Evolutionary conservation across 2,888 invertebrate species (phyloP).

Genomic region (Chironomus riparius): DNA sequence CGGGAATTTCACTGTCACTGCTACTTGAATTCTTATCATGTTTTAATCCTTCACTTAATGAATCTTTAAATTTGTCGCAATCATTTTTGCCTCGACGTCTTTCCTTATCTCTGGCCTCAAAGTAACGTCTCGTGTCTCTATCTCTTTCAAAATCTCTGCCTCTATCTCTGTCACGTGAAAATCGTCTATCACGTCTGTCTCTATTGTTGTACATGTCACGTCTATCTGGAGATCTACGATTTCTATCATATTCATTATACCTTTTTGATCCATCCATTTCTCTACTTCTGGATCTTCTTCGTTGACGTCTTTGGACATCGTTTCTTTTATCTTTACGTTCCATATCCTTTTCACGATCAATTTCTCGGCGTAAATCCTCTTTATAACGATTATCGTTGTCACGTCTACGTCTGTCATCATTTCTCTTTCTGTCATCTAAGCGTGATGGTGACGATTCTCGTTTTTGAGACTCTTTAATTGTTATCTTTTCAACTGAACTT

Average conservation of each 20-base stretch:
- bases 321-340: conserved; percentile 44
- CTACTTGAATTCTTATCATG: conserved; percentile 57
- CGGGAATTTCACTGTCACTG: conserved; percentile 58
- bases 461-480: too few species aligned
- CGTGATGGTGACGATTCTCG: too few species aligned
- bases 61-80: conserved; percentile 55
- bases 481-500: conserved; percentile 31
- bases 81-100: conserved; percentile 30
- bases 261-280: background rate
- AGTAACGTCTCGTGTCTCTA: conserved; percentile 31
- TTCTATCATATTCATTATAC: background rate
- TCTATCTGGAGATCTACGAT: background rate
- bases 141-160: conserved; percentile 32
- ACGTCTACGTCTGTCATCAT: conserved; percentile 39
- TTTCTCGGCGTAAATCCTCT: conserved; percentile 43
- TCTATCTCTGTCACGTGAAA: conserved; percentile 33
- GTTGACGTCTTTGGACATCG: conserved; percentile 30
- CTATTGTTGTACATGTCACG: conserved; percentile 25
- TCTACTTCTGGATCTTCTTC: conserved; percentile 28
- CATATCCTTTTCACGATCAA: conserved; percentile 42
- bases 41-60: conserved; percentile 70
- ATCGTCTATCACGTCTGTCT: conserved; percentile 33
- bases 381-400: conserved; percentile 40
- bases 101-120: conserved; percentile 37
- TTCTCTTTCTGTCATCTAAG: conserved; percentile 28